phyloP scores from a whole-genome alignment of 2,888 invertebrate species.

The Leucophenga montana region DNA sequence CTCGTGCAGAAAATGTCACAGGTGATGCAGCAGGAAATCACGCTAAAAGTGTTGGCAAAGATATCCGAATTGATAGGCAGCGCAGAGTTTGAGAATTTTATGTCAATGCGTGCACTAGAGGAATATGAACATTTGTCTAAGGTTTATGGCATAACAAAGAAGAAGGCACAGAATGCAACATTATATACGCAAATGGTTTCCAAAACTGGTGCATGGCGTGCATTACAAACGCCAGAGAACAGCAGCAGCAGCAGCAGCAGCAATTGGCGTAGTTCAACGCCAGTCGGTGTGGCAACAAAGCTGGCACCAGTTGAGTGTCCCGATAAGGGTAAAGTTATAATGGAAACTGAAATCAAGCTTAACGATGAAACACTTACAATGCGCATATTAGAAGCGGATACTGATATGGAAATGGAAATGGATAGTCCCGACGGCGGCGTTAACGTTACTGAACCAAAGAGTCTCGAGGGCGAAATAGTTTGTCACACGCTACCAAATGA shows the following conservation, averaged over 20 bases:
- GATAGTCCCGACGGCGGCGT: constrained; percentile 65
- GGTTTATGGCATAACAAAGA: constrained; percentile 74
- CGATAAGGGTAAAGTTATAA: constrained; percentile 79
- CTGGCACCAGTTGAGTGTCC: constrained; percentile 34
- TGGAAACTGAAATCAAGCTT: constrained; percentile 88
- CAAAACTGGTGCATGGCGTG: constrained; percentile 56
- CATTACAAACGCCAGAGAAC: constrained; percentile 60
- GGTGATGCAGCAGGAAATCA: constrained; percentile 79
- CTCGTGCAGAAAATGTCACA: constrained; percentile 77
- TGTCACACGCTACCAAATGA: constrained; percentile 68
- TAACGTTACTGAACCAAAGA: constrained; percentile 45
- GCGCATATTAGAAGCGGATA: constrained; percentile 82
- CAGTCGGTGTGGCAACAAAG: constrained; percentile 26
- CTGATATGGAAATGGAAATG: constrained; percentile 65
- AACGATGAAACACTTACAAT: constrained; percentile 87
- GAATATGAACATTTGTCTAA: constrained; percentile 78
- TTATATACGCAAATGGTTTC: not conserved
- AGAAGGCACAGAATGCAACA: constrained; percentile 7
- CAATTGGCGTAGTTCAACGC: constrained; percentile 56
- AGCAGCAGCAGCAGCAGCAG: constrained; percentile 70
- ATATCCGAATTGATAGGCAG: constrained; percentile 81
- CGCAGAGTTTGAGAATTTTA: constrained; percentile 78
- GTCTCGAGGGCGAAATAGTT: constrained; percentile 58
- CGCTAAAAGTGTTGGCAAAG: constrained; percentile 80
- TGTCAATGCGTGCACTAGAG: constrained; percentile 74